A percentile compares a stretch with the other conserved stretches of the same genome.
Conservation (phyloP, 2,888 invertebrate species). For the Amitus sp. region DNA sequence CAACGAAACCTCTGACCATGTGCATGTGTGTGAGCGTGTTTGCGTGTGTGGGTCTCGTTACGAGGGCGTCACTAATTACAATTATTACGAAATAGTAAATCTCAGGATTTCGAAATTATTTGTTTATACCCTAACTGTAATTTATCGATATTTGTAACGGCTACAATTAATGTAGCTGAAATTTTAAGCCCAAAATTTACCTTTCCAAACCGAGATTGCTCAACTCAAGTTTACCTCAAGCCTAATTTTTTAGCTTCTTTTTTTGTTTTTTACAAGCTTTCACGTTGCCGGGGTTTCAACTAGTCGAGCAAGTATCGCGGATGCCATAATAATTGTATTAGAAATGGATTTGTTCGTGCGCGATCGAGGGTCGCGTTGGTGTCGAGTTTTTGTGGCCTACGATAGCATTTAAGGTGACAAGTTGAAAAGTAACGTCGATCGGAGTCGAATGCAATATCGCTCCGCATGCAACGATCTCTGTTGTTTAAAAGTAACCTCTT, state of each 20-base stretch:
- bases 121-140: slow-evolving; percentile 21
- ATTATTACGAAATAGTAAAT: slow-evolving; percentile 19
- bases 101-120: slow-evolving; percentile 31
- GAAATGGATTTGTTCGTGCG: not conserved
- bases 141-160: slow-evolving; percentile 18
- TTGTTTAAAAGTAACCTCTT: slow-evolving; percentile 53
- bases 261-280: too few species aligned
- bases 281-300: slow-evolving; percentile 1
- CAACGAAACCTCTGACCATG: slow-evolving; percentile 28
- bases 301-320: not conserved
- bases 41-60: too few species aligned
- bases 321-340: slow-evolving; percentile 7
- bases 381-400: not conserved
- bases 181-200: slow-evolving; percentile 2
- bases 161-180: slow-evolving; percentile 10
- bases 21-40: too few species aligned
- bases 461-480: slow-evolving; percentile 55
- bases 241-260: not conserved
- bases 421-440: slow-evolving; percentile 15
- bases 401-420: slow-evolving; percentile 5
- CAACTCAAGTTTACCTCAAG: not conserved
- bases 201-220: not conserved
- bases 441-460: slow-evolving; percentile 41
- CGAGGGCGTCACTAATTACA: slow-evolving; percentile 12
- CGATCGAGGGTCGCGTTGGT: slow-evolving; percentile 4